phyloP scores from a whole-genome alignment of 2,888 invertebrate genomes.

The Liposcelis brunnea region DNA sequence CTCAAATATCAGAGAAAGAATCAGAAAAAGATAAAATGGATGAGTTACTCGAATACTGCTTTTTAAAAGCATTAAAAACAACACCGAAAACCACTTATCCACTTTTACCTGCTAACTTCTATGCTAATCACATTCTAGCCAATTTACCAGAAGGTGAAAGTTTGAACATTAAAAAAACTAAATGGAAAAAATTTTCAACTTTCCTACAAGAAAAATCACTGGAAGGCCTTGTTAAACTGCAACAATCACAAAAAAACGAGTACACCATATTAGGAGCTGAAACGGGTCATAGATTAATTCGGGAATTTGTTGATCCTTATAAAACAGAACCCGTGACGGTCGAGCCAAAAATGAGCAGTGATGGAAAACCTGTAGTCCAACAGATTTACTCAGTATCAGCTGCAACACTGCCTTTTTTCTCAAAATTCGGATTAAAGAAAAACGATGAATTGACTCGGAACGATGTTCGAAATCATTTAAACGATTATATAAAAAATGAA shows the following conservation, averaged over 20 bases:
- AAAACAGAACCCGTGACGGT: not conserved
- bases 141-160: conserved; percentile 48
- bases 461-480: conserved; percentile 48
- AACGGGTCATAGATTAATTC: not conserved
- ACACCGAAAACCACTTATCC: conserved; percentile 34
- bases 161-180: conserved; percentile 76
- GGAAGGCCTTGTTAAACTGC: conserved; percentile 26
- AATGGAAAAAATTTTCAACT: conserved; percentile 72
- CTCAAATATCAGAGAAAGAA: not conserved
- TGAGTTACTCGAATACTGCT: conserved; percentile 50
- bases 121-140: conserved; percentile 35
- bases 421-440: conserved; percentile 26
- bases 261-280: not conserved
- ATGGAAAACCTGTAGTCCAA: conserved; percentile 4
- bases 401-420: not conserved
- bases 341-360: conserved; percentile 1
- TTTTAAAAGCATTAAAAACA: conserved; percentile 61
- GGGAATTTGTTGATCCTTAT: conserved; percentile 1
- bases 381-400: not conserved
- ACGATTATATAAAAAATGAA: conserved; percentile 51
- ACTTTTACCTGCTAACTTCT: not conserved
- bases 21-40: conserved; percentile 40
- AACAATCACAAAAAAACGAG: conserved; percentile 8
- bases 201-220: conserved; percentile 64
- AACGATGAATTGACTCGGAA: conserved; percentile 42